Evolutionary conservation across 2,797 vertebrate genomes (phyloP).

Genomic region (Mormyrops attenuatus): DNA sequence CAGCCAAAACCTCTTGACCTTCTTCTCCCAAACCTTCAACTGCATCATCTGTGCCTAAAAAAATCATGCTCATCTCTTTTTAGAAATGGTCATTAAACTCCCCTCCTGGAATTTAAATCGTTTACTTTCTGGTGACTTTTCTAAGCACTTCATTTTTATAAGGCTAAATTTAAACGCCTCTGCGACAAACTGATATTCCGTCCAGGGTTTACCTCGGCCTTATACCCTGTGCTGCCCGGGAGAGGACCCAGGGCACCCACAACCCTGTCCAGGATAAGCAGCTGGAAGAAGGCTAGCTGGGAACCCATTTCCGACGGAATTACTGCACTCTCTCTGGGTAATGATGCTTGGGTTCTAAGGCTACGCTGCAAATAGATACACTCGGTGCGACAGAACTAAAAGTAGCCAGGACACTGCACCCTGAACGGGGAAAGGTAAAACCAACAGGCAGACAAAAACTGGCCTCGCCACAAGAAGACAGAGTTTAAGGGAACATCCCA

Average conservation of each 20-base stretch:
- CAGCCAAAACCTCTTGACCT: background rate
- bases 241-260: background rate
- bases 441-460: background rate
- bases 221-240: background rate
- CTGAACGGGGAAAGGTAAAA: background rate
- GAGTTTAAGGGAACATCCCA: background rate
- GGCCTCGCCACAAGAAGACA: background rate
- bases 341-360: background rate
- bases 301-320: background rate
- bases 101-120: background rate
- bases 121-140: background rate
- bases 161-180: background rate
- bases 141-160: background rate
- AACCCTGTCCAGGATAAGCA: background rate
- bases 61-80: background rate
- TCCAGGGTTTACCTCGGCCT: background rate
- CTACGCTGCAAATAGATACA: background rate
- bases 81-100: background rate
- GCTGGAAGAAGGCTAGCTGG: background rate
- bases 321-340: background rate
- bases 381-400: background rate
- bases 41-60: background rate
- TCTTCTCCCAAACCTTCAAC: slow-evolving; percentile 13
- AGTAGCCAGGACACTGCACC: background rate
- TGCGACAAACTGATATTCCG: background rate